These are phyloP conservation scores for Isurus oxyrinchus DNA, from an alignment of 2,113 vertebrate species.

Conservation along the genomic window DNA sequence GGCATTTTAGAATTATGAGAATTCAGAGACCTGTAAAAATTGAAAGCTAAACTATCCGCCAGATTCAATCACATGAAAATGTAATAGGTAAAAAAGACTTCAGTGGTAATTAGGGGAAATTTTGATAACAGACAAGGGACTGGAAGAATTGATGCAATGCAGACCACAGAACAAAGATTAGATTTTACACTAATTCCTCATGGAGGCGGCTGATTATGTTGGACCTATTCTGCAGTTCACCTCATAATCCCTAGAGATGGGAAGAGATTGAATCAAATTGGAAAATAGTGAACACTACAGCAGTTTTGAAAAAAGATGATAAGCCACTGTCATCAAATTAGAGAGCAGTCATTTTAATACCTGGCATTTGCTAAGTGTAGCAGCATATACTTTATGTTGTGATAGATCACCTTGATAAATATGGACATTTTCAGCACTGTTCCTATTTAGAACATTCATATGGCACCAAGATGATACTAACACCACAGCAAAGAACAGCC, in stretches of 20 bases:
- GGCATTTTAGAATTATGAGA: not conserved
- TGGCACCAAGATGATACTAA: not conserved
- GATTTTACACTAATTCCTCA: not conserved
- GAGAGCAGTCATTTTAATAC: not conserved
- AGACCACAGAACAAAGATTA: not conserved
- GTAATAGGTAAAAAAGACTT: not conserved
- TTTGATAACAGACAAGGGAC: not conserved
- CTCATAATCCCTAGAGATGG: not conserved
- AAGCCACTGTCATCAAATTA: not conserved
- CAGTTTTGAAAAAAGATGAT: not conserved
- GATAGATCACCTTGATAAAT: constrained; percentile 1
- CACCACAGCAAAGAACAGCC: not conserved
- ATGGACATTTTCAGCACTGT: not conserved
- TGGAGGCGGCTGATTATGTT: not conserved
- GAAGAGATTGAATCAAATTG: not conserved
- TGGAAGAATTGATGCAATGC: not conserved
- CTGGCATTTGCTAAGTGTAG: constrained; percentile 3
- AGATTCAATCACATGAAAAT: not conserved
- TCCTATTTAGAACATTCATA: not conserved
- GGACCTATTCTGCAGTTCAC: not conserved
- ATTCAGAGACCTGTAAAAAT: not conserved
- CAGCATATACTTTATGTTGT: not conserved
- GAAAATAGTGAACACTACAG: not conserved
- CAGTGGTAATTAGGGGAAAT: not conserved
- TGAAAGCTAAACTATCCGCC: not conserved